Base-by-base conservation (phyloP, 2,888 invertebrate species). In the Drosophila trichaetosa region DNA sequence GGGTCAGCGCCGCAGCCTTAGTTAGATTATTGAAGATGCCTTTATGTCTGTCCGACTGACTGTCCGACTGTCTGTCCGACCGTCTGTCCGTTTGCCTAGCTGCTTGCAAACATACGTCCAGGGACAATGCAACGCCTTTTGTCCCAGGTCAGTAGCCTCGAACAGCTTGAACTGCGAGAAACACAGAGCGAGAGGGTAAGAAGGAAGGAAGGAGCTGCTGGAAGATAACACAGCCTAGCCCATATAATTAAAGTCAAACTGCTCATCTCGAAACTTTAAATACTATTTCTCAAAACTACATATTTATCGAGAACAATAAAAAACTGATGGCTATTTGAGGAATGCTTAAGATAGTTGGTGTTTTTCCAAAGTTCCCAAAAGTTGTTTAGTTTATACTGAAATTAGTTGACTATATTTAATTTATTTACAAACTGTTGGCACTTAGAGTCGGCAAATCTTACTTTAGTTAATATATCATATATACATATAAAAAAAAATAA, bases 11-110 rank as follows among this genome's bases (percentile, higher is more conserved):
- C 46, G 18, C 46, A 46, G 38, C 48, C 33, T 51, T n/a, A 64
- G 82, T 71, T 65, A 42, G 80, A 80, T 82, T 84, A 79, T 70
- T 82, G 69, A 77, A 77, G 83, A 64, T 69, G 51, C 38, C 21
- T 27, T 5, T 11, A 11, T 24, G 34, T 52, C 21, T 48, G 24
- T 2, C 8, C 27, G 18, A 18, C 13, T 24, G 34, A 33, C 21
- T 48, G 24, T 2, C 8, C 27, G 18, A 18, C 18, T 18, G 18
- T 3, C 31, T 46, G 13, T 21, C 21, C 13, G 16, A 4, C 2
- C 1, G 24, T 27, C 24, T 8, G 27, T 4, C 8, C 2, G 16
- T 10, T 1, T 49, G 49, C 6, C 3, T 49, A 2, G 13, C n/a
- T 56, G 34, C 0, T n/a, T 29, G 27, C 29, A 7, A 52, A 46